Conservation (phyloP, 2,113 vertebrate species). For the Irena cyanogastra region DNA sequence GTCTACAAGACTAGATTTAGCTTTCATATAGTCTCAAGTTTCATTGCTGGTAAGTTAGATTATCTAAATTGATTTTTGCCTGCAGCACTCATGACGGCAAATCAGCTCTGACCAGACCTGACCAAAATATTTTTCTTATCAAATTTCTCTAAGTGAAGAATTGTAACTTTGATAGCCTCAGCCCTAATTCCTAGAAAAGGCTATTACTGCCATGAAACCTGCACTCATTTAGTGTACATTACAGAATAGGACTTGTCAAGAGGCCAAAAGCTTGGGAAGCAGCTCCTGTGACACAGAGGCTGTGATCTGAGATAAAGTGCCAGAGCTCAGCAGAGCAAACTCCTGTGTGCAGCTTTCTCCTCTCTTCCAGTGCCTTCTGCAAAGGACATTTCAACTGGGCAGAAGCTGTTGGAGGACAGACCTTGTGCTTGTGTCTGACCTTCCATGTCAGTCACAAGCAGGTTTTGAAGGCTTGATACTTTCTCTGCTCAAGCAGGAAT, state of each 20-base stretch:
- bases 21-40: not conserved
- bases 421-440: not conserved
- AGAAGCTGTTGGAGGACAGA: not conserved
- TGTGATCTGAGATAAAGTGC: not conserved
- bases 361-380: not conserved
- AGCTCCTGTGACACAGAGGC: not conserved
- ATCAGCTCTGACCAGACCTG: not conserved
- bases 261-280: not conserved
- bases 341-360: accelerated
- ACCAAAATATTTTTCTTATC: slow-evolving; percentile 44
- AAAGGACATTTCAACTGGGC: not conserved
- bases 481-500: not conserved
- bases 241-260: slow-evolving; percentile 5
- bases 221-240: not conserved
- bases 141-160: slow-evolving; percentile 28
- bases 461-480: not conserved
- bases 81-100: not conserved
- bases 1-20: not conserved
- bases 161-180: not conserved
- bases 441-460: not conserved
- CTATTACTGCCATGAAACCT: slow-evolving; percentile 12
- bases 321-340: not conserved
- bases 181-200: slow-evolving; percentile 40
- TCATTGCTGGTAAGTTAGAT: not conserved
- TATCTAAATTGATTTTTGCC: slow-evolving; percentile 19